These are phyloP conservation scores for Neoaliturus tenellus DNA, from an alignment of 2,888 invertebrate genomes.

Conservation along the genomic window DNA sequence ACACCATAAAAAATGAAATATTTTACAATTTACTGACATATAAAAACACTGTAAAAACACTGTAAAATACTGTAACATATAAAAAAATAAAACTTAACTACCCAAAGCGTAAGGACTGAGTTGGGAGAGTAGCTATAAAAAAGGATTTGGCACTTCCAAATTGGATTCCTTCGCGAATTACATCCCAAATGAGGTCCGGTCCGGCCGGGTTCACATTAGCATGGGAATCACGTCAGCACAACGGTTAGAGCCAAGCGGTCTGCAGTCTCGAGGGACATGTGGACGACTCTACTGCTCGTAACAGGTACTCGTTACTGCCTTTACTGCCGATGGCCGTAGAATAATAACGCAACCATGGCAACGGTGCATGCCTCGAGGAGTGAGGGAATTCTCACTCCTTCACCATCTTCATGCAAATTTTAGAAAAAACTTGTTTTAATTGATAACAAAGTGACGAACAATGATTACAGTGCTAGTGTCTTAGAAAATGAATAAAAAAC, in stretches of 20 bases:
- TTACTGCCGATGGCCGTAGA: not conserved
- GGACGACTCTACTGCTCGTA: not conserved
- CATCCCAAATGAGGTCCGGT: not conserved
- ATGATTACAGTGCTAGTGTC: too few relatives aligned
- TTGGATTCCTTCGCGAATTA: not conserved
- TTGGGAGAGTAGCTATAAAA: not conserved
- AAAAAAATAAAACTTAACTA: too few relatives aligned
- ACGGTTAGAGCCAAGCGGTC: not conserved
- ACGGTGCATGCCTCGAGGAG: not conserved
- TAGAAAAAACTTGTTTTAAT: too few relatives aligned
- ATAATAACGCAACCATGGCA: not conserved
- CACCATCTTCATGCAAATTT: not conserved
- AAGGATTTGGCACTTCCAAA: not conserved
- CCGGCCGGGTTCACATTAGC: not conserved
- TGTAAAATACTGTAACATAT: too few relatives aligned
- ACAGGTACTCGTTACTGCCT: conserved; percentile 2
- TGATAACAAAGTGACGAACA: too few relatives aligned
- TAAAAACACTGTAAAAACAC: too few relatives aligned
- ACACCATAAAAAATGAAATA: too few relatives aligned
- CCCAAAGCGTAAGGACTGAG: not conserved
- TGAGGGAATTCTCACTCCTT: too few relatives aligned
- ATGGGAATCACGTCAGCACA: not conserved
- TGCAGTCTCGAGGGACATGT: conserved; percentile 10
- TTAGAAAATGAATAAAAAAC: too few relatives aligned
- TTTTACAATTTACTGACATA: too few relatives aligned